Conservation (phyloP, 2,888 invertebrate species). For the Cyclophora albipunctata region DNA sequence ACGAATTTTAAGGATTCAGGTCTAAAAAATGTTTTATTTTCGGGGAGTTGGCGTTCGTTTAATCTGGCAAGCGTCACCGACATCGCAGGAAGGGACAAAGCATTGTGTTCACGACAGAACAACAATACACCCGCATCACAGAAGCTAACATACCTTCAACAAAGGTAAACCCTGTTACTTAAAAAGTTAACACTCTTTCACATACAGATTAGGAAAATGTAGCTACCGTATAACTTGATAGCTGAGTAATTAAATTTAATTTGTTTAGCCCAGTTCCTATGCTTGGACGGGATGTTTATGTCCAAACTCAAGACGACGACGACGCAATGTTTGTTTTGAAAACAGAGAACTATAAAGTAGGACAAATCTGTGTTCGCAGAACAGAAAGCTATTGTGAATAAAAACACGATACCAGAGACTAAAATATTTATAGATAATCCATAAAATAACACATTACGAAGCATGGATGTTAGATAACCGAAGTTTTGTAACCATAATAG, state of each 20-base stretch:
- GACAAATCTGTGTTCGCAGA: conserved; percentile 36
- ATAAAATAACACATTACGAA: not conserved
- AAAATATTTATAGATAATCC: conserved; percentile 10
- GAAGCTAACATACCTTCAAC: conserved; percentile 28
- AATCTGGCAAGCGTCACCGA: not conserved
- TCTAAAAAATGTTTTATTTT: conserved; percentile 15
- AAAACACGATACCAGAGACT: conserved; percentile 35
- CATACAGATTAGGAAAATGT: conserved; percentile 17
- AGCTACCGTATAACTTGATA: conserved; percentile 31
- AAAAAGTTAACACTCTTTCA: conserved; percentile 22
- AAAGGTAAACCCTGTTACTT: conserved; percentile 32
- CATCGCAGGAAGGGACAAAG: conserved; percentile 26
- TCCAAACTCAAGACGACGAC: conserved; percentile 28
- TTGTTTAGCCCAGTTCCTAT: conserved; percentile 52
- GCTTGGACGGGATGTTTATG: conserved; percentile 57
- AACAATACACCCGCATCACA: conserved; percentile 58
- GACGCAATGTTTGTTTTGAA: conserved; percentile 54
- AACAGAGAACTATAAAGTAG: conserved; percentile 44
- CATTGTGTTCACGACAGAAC: conserved; percentile 34
- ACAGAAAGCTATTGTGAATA: conserved; percentile 30
- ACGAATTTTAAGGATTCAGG: too few relatives aligned
- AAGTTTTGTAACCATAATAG: too few relatives aligned
- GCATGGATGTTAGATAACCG: too few relatives aligned
- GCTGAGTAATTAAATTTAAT: conserved; percentile 43
- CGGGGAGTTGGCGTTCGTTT: conserved; percentile 27